phyloP scores from a whole-genome alignment of 1,140 invertebrate genomes.

The Papilio polytes region DNA sequence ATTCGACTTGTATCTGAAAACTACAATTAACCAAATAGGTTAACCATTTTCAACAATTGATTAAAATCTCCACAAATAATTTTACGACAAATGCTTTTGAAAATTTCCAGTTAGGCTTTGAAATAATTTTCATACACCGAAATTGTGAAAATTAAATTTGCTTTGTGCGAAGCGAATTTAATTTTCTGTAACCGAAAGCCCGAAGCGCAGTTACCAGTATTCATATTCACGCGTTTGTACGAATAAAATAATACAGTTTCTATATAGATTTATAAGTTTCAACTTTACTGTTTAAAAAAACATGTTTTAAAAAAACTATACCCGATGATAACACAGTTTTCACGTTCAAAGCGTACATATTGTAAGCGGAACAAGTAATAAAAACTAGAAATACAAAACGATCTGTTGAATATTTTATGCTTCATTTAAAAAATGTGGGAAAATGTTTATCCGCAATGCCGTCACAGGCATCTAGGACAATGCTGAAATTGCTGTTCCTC shows the following conservation, averaged over 20 bases:
- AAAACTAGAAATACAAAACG: background rate
- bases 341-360: background rate
- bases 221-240: background rate
- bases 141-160: conserved; percentile 10
- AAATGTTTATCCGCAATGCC: conserved; percentile 11
- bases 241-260: background rate
- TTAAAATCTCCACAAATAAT: conserved; percentile 1
- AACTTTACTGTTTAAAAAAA: background rate
- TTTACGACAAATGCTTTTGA: background rate
- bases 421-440: background rate
- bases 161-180: background rate
- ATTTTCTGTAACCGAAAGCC: conserved; percentile 6
- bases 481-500: background rate
- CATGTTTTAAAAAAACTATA: background rate
- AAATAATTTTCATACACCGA: conserved; percentile 5
- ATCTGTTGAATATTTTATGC: conserved; percentile 4
- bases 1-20: background rate
- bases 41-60: background rate
- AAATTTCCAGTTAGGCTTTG: background rate
- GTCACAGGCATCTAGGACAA: background rate
- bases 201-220: background rate
- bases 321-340: background rate
- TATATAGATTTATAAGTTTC: background rate
- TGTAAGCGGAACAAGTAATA: background rate
- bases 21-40: background rate